A percentile compares a stretch with the other conserved stretches of the same genome.
These are phyloP conservation scores for Acleris sparsana DNA, from an alignment of 2,888 invertebrate species.

Conservation along the genomic window DNA sequence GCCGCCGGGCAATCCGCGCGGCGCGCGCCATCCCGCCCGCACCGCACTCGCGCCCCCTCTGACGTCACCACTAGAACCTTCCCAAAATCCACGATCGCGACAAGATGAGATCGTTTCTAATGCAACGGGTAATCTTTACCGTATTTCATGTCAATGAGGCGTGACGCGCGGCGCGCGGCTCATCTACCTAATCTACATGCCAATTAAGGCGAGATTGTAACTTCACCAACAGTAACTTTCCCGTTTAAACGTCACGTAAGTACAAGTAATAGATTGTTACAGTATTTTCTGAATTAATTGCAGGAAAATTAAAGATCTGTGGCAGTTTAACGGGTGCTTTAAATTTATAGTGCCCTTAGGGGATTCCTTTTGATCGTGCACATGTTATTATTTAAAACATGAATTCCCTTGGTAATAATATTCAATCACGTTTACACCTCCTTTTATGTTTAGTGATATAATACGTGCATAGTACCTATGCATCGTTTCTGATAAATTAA, in stretches of 20 bases:
- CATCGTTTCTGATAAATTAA: no score
- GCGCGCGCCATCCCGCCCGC: constrained; percentile 58
- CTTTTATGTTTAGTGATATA: no score
- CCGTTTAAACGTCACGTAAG: constrained; percentile 9
- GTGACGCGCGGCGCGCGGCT: constrained; percentile 12
- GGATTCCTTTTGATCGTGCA: no score
- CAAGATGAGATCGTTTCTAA: constrained; percentile 56
- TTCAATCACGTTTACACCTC: no score
- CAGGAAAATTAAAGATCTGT: no score
- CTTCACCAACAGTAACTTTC: constrained; percentile 4
- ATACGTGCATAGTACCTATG: no score
- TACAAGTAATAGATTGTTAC: constrained; percentile 6
- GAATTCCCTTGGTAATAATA: no score
- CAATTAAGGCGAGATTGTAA: constrained; percentile 14
- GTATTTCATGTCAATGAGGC: constrained; percentile 30
- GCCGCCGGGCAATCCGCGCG: constrained; percentile 48
- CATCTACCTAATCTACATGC: constrained; percentile 23
- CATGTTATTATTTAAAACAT: no score
- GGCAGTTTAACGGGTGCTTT: no score
- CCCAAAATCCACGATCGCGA: constrained; percentile 59
- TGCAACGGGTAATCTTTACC: constrained; percentile 56
- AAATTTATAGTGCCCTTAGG: no score
- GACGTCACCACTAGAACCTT: constrained; percentile 76
- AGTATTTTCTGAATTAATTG: neutral
- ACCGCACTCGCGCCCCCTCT: constrained; percentile 49